Evolutionary conservation across 1,140 invertebrate species (phyloP).

Genomic region (Eumaeus atala): DNA sequence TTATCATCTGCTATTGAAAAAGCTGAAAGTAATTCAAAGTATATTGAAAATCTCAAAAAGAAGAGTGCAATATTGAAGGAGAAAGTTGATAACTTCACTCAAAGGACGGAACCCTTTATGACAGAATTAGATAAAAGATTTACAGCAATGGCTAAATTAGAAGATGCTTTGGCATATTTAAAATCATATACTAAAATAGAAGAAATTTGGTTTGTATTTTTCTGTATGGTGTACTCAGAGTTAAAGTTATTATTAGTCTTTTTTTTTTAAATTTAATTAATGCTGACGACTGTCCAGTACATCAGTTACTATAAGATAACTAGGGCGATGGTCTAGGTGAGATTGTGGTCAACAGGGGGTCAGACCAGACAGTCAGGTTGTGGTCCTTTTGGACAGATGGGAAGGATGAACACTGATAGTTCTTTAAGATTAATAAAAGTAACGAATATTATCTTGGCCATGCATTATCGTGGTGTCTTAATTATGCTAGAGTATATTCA

Average conservation of each 20-base stretch:
- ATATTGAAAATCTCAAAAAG: conserved; percentile 52
- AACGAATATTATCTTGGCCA: too few species aligned
- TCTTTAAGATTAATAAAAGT: too few species aligned
- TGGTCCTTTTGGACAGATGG: too few species aligned
- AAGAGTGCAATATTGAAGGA: conserved; percentile 41
- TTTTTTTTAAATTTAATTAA: too few species aligned
- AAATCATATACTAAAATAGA: conserved; percentile 66
- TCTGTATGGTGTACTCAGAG: background rate
- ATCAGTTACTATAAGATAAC: too few species aligned
- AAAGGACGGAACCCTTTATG: conserved; percentile 47
- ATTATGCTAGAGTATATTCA: too few species aligned
- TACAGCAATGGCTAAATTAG: conserved; percentile 51
- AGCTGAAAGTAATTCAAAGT: conserved; percentile 52
- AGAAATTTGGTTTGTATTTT: conserved; percentile 47
- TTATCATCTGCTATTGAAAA: conserved; percentile 55
- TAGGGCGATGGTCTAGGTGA: too few species aligned
- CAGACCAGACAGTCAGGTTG: too few species aligned
- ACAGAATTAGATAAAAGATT: conserved; percentile 54
- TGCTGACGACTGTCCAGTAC: too few species aligned
- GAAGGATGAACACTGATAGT: too few species aligned
- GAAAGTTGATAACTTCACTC: conserved; percentile 50
- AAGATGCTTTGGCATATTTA: conserved; percentile 58
- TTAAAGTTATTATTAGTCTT: conserved; percentile 9
- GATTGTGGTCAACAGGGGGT: too few species aligned
- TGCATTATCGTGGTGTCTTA: too few species aligned